These are phyloP conservation scores for Cygnus buccinator DNA, from an alignment of 2,113 vertebrate species.

Conservation along the genomic window DNA sequence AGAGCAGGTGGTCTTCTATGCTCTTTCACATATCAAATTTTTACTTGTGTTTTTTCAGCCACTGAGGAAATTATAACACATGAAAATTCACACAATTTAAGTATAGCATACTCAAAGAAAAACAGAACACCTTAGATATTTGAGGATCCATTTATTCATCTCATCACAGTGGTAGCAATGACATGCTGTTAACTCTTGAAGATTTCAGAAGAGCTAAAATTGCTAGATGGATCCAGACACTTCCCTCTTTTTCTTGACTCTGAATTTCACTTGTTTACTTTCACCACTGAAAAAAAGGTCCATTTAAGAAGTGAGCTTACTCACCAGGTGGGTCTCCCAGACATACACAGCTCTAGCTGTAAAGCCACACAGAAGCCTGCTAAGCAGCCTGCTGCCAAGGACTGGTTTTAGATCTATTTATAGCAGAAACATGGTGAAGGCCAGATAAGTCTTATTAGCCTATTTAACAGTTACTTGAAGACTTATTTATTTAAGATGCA, in stretches of 20 bases:
- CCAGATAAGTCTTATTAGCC: slow-evolving; percentile 62
- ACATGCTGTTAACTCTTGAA: neutral
- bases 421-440: slow-evolving; percentile 37
- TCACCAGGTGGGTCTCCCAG: slow-evolving; percentile 32
- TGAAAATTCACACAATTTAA: too few relatives aligned
- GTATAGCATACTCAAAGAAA: neutral
- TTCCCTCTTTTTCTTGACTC: neutral
- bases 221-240: neutral
- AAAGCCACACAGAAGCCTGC: slow-evolving; percentile 52
- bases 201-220: neutral
- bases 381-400: slow-evolving; percentile 41
- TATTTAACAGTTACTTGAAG: slow-evolving; percentile 53
- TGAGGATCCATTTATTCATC: neutral
- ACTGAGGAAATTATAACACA: neutral
- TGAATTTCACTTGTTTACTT: neutral
- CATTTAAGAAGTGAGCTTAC: slow-evolving; percentile 14
- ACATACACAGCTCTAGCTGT: neutral
- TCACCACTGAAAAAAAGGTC: neutral
- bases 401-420: slow-evolving; percentile 68
- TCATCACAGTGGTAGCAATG: neutral
- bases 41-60: neutral
- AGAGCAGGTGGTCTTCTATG: neutral
- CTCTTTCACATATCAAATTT: neutral
- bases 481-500: slow-evolving; percentile 56
- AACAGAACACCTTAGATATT: neutral